phyloP scores from a whole-genome alignment of 1,140 invertebrate genomes.

The Drosophila ananassae region DNA sequence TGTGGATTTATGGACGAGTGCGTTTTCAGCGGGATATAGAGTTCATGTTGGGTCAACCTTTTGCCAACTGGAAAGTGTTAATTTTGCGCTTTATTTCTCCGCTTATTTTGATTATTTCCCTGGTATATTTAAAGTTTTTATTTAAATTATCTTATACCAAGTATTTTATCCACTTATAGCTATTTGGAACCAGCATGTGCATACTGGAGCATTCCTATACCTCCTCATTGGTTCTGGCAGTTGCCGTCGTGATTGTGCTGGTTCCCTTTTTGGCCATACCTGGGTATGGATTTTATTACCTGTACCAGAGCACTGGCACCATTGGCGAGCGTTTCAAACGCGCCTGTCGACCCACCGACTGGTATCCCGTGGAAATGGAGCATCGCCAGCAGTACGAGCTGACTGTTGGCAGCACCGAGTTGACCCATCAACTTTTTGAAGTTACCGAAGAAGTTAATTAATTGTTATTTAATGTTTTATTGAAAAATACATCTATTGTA shows the following conservation, averaged over 20 bases:
- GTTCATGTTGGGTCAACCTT: constrained; percentile 91
- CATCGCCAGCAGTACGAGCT: constrained; percentile 76
- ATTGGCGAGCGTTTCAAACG: constrained; percentile 58
- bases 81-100: constrained; percentile 72
- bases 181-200: constrained; percentile 8
- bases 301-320: constrained; percentile 54
- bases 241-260: constrained; percentile 7
- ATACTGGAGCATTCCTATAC: constrained; percentile 28
- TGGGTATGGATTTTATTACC: constrained; percentile 58
- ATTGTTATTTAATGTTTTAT: background rate
- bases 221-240: constrained; percentile 12
- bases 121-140: constrained; percentile 48
- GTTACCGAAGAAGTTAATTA: constrained; percentile 68
- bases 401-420: constrained; percentile 61
- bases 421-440: constrained; percentile 74
- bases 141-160: background rate
- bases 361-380: constrained; percentile 74
- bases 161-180: background rate
- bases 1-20: constrained; percentile 91
- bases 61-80: constrained; percentile 84
- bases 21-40: constrained; percentile 90
- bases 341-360: constrained; percentile 70
- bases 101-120: constrained; percentile 38
- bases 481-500: background rate
- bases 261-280: constrained; percentile 63